These are phyloP conservation scores for Nemotelus nigrinus DNA, from an alignment of 2,888 invertebrate species.

Conservation along the genomic window DNA sequence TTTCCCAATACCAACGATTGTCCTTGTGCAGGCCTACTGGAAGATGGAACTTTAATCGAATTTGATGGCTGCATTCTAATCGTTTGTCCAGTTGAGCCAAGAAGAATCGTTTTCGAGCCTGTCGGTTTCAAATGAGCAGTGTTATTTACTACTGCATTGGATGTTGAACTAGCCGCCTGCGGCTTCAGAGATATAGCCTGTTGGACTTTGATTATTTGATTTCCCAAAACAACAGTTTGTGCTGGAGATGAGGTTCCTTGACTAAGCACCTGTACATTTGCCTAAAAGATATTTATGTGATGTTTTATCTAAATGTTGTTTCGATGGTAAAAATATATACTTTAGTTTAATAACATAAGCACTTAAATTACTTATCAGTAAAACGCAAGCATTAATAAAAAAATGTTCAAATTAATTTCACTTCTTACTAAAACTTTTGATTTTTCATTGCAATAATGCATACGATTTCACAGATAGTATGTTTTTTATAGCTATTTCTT, in stretches of 20 bases:
- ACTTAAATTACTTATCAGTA: too few species aligned
- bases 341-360: too few species aligned
- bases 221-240: conserved; percentile 65
- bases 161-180: conserved; percentile 18
- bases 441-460: too few species aligned
- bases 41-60: conserved; percentile 48
- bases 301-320: background rate
- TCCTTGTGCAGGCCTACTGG: conserved; percentile 43
- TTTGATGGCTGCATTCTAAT: conserved; percentile 58
- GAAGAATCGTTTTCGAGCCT: conserved; percentile 58
- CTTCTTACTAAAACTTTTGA: too few species aligned
- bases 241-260: conserved; percentile 54
- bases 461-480: too few species aligned
- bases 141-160: conserved; percentile 54
- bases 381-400: too few species aligned
- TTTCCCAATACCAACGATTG: conserved; percentile 49
- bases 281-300: conserved; percentile 43
- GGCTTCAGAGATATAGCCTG: conserved; percentile 54
- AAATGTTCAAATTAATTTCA: too few species aligned
- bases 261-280: conserved; percentile 54
- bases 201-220: conserved; percentile 62
- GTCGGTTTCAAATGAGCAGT: conserved; percentile 26
- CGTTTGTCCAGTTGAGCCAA: conserved; percentile 60
- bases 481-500: too few species aligned
- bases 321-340: too few species aligned